phyloP scores from a whole-genome alignment of 2,797 vertebrate species.

The Sciurus vulgaris region DNA sequence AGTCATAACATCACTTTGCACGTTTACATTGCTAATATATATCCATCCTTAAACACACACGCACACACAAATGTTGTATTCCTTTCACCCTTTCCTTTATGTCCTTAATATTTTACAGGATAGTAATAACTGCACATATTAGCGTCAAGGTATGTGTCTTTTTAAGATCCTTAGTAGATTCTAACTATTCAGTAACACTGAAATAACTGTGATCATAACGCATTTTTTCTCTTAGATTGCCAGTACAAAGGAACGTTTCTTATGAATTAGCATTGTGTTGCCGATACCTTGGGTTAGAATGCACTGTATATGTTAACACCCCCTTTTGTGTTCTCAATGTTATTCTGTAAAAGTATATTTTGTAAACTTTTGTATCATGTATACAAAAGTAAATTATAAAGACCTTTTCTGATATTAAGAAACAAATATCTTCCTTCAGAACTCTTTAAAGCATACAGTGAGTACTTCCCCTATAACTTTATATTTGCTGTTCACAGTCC shows the following conservation, averaged over 20 bases:
- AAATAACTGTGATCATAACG: conserved; percentile 79
- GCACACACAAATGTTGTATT: neutral
- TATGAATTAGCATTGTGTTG: conserved; percentile 76
- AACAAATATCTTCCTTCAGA: neutral
- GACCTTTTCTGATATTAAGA: neutral
- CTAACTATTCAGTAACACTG: conserved; percentile 79
- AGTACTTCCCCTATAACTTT: rapidly evolving
- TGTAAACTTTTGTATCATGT: neutral
- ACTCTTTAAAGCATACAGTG: neutral
- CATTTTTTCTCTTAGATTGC: conserved; percentile 73
- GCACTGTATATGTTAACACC: rapidly evolving
- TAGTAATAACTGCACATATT: conserved; percentile 66
- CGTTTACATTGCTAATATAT: neutral
- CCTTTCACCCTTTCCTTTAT: conserved; percentile 29
- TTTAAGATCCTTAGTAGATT: conserved; percentile 84
- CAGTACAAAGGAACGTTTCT: conserved; percentile 74
- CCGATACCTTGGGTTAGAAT: conserved; percentile 77
- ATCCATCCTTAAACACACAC: neutral
- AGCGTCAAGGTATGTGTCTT: conserved; percentile 79
- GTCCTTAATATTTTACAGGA: conserved; percentile 56
- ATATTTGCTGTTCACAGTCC: neutral
- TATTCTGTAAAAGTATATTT: neutral
- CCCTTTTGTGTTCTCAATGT: conserved; percentile 62
- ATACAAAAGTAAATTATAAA: neutral
- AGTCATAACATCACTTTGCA: neutral